phyloP scores from a whole-genome alignment of 2,888 invertebrate species.

The Agriopis aurantiaria region DNA sequence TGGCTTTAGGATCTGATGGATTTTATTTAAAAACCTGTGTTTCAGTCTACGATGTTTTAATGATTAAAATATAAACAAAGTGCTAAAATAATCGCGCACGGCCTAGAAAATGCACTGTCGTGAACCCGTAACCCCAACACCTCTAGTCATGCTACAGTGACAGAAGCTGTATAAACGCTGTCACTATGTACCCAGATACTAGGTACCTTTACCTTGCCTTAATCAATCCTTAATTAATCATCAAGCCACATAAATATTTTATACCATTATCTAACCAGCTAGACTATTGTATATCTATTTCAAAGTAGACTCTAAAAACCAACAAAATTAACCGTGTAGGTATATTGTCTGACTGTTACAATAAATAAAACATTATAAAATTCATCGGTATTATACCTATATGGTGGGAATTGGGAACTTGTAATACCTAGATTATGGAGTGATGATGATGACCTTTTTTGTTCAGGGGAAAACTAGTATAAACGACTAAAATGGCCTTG shows the following conservation, averaged over 20 bases:
- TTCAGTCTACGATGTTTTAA: no score
- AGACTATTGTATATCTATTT: no score
- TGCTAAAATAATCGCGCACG: neutral
- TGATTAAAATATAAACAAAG: no score
- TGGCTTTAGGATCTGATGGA: no score
- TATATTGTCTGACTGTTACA: no score
- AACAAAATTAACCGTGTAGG: no score
- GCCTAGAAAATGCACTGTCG: neutral
- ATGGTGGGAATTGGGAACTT: neutral
- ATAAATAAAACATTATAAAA: neutral
- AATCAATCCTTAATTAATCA: no score
- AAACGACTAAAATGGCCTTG: neutral
- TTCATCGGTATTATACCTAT: neutral
- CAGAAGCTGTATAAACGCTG: neutral
- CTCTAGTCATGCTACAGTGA: neutral
- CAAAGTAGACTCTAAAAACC: no score
- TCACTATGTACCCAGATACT: neutral
- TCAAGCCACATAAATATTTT: neutral
- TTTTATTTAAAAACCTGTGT: no score
- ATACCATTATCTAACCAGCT: neutral
- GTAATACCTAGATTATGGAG: neutral
- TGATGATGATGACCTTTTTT: neutral
- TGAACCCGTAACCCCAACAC: neutral
- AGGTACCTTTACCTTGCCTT: no score
- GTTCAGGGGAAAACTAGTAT: neutral